Conservation (phyloP, 2,888 invertebrate species). For the Hydraecia micacea region DNA sequence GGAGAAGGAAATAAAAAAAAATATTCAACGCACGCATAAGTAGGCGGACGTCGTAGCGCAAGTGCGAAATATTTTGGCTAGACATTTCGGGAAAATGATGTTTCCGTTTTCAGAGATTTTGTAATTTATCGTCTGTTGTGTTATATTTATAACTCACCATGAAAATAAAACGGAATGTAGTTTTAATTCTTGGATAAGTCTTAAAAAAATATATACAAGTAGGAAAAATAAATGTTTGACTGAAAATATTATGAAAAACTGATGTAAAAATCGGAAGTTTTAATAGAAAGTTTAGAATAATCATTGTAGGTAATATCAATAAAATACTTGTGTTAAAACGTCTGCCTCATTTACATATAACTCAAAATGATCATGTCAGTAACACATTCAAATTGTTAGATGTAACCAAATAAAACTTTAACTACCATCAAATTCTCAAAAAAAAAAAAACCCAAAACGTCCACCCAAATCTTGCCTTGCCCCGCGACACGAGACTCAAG, state of each 20-base stretch:
- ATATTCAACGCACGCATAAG: slow-evolving; percentile 82
- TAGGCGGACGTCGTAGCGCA: slow-evolving; percentile 75
- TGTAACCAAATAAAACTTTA: not conserved
- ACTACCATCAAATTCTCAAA: not conserved
- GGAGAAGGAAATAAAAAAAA: slow-evolving; percentile 85
- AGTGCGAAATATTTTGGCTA: slow-evolving; percentile 37
- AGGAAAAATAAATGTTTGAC: not conserved
- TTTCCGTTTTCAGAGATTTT: not conserved
- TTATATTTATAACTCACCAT: not conserved
- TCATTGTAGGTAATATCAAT: not conserved
- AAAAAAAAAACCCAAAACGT: slow-evolving; percentile 33
- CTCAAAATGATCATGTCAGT: not conserved
- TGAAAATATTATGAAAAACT: not conserved
- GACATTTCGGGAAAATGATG: slow-evolving; percentile 53
- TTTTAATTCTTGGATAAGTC: not conserved
- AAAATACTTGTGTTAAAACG: not conserved
- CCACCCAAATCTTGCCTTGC: slow-evolving; percentile 63
- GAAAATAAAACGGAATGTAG: not conserved
- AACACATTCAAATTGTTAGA: not conserved
- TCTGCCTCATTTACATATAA: not conserved
- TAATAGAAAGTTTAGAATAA: not conserved
- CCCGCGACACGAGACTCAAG: slow-evolving; percentile 85
- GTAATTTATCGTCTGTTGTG: not conserved
- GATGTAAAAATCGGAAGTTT: not conserved
- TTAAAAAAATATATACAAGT: not conserved